Conservation (phyloP, 2,888 invertebrate genomes). For the Calliopum simillimum region DNA sequence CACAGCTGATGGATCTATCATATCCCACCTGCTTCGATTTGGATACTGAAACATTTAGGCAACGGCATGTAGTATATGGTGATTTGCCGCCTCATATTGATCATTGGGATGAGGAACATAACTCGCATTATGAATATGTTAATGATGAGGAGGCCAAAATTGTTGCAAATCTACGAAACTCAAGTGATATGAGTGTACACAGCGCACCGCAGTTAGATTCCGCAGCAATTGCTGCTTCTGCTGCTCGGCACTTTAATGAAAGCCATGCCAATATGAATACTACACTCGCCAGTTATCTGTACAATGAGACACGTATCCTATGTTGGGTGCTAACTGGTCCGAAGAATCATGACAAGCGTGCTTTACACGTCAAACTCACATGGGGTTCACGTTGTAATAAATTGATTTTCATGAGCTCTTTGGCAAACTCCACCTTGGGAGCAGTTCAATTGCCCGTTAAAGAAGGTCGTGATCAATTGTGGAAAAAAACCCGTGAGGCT, state of each 20-base stretch:
- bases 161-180: neutral
- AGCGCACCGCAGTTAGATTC: too few relatives aligned
- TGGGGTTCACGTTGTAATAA: conserved; percentile 94
- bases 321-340: conserved; percentile 98
- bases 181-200: neutral
- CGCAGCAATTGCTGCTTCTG: neutral
- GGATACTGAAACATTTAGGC: conserved; percentile 12
- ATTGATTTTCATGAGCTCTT: conserved; percentile 85
- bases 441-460: conserved; percentile 81
- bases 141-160: neutral
- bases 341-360: conserved; percentile 84
- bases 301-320: conserved; percentile 82
- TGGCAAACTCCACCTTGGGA: conserved; percentile 78
- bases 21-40: conserved; percentile 43
- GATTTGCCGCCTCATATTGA: conserved; percentile 39
- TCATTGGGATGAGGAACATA: conserved; percentile 29
- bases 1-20: conserved; percentile 52
- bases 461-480: conserved; percentile 88
- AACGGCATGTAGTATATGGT: conserved; percentile 29
- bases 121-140: neutral
- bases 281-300: conserved; percentile 75
- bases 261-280: conserved; percentile 33
- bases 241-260: neutral
- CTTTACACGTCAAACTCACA: conserved; percentile 90
- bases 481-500: conserved; percentile 95